Evolutionary conservation across 2,888 invertebrate genomes (phyloP).

Genomic region (Arge pagana): DNA sequence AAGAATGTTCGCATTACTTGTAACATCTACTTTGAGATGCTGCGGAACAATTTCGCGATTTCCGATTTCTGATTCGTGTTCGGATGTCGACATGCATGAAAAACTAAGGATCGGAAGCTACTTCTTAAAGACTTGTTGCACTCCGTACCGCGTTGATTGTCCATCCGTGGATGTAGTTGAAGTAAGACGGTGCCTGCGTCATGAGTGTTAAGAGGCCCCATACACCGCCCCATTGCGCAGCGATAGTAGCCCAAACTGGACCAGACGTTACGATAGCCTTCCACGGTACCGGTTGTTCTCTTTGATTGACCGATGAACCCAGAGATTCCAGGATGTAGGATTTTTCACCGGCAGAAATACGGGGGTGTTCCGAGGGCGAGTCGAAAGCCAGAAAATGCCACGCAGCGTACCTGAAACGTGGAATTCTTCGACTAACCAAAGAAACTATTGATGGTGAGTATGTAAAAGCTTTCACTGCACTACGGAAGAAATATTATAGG

Average conservation of each 20-base stretch:
- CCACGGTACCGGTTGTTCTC: conserved; percentile 65
- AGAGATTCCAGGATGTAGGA: conserved; percentile 65
- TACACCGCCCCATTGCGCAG: conserved; percentile 69
- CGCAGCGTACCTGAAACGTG: conserved; percentile 52
- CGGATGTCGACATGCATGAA: no score
- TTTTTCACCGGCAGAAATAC: conserved; percentile 65
- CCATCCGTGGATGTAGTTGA: conserved; percentile 71
- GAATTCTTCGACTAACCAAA: no score
- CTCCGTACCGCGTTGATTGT: conserved; percentile 66
- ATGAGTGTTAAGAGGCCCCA: conserved; percentile 74
- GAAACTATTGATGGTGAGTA: no score
- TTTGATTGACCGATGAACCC: conserved; percentile 42
- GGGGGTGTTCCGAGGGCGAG: conserved; percentile 68
- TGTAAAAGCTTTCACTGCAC: no score
- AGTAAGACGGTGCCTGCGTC: conserved; percentile 73
- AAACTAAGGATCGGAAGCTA: no score
- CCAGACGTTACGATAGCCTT: conserved; percentile 63
- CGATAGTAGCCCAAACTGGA: conserved; percentile 66
- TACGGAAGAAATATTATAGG: no score
- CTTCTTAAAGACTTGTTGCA: no score
- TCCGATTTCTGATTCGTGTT: no score
- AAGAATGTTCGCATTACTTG: background rate
- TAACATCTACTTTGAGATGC: no score
- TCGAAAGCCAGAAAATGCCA: conserved; percentile 70
- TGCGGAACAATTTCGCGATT: no score